A percentile compares a stretch with the other conserved stretches of the same genome.
Conservation (phyloP, 2,888 invertebrate species). For the Aethes cnicana region DNA sequence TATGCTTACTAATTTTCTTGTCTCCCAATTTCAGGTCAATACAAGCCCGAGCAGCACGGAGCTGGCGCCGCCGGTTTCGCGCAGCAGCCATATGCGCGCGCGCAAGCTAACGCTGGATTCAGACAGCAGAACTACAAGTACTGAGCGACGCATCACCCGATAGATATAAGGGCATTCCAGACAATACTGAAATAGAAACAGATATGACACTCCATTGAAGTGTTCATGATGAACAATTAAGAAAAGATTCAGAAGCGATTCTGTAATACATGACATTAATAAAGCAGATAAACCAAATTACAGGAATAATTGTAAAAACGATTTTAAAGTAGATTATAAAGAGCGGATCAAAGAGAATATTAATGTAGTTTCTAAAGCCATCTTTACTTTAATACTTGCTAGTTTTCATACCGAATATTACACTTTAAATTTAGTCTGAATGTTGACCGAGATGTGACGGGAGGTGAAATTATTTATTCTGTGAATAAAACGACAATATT, state of each 20-base stretch:
- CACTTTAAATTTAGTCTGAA: conserved; percentile 46
- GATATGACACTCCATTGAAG: too few relatives aligned
- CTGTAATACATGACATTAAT: too few relatives aligned
- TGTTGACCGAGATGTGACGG: conserved; percentile 42
- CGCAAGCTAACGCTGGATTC: conserved; percentile 61
- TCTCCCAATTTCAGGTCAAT: conserved; percentile 64
- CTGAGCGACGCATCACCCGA: conserved; percentile 2
- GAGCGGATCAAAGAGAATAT: neutral
- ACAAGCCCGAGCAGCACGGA: conserved; percentile 73
- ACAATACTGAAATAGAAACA: neutral
- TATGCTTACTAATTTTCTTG: conserved; percentile 20
- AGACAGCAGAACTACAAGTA: conserved; percentile 71
- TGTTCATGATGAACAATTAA: too few relatives aligned
- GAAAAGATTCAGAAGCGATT: too few relatives aligned
- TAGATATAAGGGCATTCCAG: conserved; percentile 12
- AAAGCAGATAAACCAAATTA: too few relatives aligned
- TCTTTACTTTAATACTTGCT: neutral
- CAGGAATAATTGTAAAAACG: too few relatives aligned
- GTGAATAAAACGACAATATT: conserved; percentile 64
- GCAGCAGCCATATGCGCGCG: conserved; percentile 56
- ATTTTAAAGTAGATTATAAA: too few relatives aligned
- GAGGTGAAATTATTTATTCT: conserved; percentile 68
- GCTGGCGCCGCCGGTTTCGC: conserved; percentile 47
- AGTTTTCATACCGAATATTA: conserved; percentile 32
- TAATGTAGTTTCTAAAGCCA: neutral